phyloP scores from a whole-genome alignment of 2,888 invertebrate species.

The Elmis aenea region DNA sequence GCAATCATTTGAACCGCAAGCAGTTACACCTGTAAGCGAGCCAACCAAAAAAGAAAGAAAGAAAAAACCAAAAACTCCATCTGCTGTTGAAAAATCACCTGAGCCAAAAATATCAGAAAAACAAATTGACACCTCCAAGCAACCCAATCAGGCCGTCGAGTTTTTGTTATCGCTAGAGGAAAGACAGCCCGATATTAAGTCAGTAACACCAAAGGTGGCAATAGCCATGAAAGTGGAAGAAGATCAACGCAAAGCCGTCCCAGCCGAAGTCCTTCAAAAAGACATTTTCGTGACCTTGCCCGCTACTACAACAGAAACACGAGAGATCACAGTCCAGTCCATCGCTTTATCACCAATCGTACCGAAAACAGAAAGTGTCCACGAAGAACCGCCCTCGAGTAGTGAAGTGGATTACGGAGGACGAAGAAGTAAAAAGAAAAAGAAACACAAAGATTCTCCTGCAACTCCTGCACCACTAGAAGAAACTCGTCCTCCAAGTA shows the following conservation, averaged over 20 bases:
- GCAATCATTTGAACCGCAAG: no score
- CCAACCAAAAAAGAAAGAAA: neutral
- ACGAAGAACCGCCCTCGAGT: constrained; percentile 37
- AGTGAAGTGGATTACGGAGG: constrained; percentile 49
- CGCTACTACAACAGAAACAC: constrained; percentile 13
- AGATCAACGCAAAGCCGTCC: constrained; percentile 26
- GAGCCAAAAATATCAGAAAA: neutral
- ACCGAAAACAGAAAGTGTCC: constrained; percentile 37
- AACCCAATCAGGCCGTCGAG: constrained; percentile 40
- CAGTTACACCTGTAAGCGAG: neutral
- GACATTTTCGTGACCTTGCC: constrained; percentile 39
- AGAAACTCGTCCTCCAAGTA: constrained; percentile 17
- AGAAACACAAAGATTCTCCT: constrained; percentile 53
- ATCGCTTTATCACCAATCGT: constrained; percentile 32
- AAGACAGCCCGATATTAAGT: constrained; percentile 42
- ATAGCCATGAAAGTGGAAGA: constrained; percentile 37
- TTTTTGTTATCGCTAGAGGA: constrained; percentile 43
- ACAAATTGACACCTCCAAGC: neutral
- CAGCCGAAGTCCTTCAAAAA: constrained; percentile 34
- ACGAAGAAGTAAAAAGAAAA: constrained; percentile 59
- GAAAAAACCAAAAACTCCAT: neutral
- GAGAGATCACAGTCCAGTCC: constrained; percentile 14
- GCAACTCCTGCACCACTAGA: constrained; percentile 17
- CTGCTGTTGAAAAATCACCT: neutral
- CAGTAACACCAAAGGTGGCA: constrained; percentile 39